Conservation (phyloP, 2,113 vertebrate genomes). For the Megatriorchis doriae region DNA sequence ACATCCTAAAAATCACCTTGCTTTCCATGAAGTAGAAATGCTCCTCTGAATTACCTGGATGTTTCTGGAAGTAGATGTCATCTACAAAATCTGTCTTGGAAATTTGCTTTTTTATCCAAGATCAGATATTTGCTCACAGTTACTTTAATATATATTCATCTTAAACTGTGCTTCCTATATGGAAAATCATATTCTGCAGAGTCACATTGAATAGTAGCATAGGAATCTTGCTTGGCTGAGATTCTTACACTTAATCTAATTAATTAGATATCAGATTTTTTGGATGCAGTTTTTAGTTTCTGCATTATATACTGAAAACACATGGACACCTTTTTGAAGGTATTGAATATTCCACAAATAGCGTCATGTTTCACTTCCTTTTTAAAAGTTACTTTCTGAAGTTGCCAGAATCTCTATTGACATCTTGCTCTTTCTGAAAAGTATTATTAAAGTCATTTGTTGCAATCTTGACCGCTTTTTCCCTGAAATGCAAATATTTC, state of each 20-base stretch:
- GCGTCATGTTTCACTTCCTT: not conserved
- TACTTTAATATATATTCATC: not conserved
- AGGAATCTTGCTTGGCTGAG: not conserved
- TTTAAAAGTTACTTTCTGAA: not conserved
- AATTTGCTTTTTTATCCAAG: not conserved
- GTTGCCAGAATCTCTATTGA: not conserved
- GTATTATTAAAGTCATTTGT: not conserved
- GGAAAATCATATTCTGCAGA: not conserved
- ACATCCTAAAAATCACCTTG: not conserved
- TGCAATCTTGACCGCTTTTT: not conserved
- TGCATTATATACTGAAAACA: not conserved
- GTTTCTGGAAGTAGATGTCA: not conserved
- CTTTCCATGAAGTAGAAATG: not conserved
- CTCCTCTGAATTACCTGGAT: not conserved
- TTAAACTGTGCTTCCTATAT: not conserved
- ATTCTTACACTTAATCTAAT: not conserved
- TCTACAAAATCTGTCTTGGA: not conserved
- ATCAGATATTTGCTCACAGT: not conserved
- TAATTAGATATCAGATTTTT: not conserved
- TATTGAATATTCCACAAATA: not conserved
- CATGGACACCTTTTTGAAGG: not conserved
- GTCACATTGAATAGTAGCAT: not conserved
- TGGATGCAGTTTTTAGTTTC: not conserved
- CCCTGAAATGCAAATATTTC: not conserved
- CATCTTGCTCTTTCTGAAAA: not conserved